Evolutionary conservation across 2,888 invertebrate species (phyloP), one percentile per base, ranked within the genome.

Genomic region (Noctua pronuba): DNA sequence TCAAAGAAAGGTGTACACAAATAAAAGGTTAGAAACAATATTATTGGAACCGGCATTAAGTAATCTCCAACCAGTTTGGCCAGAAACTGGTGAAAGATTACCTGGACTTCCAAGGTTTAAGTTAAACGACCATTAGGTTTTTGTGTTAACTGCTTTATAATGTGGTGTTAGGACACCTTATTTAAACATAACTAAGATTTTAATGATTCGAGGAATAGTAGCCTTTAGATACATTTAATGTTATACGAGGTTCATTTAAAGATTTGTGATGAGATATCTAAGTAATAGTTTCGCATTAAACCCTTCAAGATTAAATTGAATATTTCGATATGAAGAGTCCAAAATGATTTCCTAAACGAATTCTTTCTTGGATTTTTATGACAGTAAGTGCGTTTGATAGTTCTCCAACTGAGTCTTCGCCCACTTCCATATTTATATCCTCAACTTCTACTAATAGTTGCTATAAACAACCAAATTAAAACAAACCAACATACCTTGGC

Each of bases 111-210:
- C 66, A 82, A 86, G 73, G 72, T 62, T 79, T 60, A 62, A n/a
- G 46, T 74, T 83, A 55, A 75, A 78, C 38, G 58, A 41, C 72
- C 70, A 64, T 73, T 79, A 70, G 28, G 49, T 52, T 83, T 46
- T 78, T 70, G 73, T 64, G 73, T 73, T 82, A 85, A 84, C 72
- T 70, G 28, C 77, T 73, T 84, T 85, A 73, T 77, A 74, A 81
- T 77, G 60, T 65, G 35, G 13, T 69, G 72, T 77, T 74, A 72
- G 55, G 38, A 82, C 74, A 84, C 52, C 28, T 28, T 67, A 46
- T 77, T 75, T 49, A 72, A 62, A 75, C 21, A 31, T 77, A 64
- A 52, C 46, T 58, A 24, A 35, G 11, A 58, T 65, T 75, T 85
- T 18, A 73, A 82, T 77, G 64, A 31, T 72, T 73, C 10, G 35